Conservation (phyloP, 2,113 vertebrate species). For the Platichthys flesus region DNA sequence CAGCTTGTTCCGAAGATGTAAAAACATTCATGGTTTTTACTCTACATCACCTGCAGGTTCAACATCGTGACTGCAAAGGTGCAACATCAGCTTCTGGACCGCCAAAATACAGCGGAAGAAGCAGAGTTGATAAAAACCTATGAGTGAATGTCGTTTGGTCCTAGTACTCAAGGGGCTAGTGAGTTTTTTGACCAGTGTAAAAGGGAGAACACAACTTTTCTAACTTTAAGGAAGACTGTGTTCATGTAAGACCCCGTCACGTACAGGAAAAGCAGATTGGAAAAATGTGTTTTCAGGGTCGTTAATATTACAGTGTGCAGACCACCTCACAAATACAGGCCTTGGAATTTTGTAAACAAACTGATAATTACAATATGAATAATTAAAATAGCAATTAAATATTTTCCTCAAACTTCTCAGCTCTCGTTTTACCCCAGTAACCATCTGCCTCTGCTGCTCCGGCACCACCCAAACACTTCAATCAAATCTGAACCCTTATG, state of each 20-base stretch:
- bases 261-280: background rate
- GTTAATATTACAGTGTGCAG: background rate
- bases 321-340: background rate
- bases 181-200: background rate
- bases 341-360: background rate
- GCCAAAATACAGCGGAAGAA: too few species aligned
- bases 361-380: background rate
- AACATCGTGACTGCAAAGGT: too few species aligned
- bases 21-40: too few species aligned
- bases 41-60: too few species aligned
- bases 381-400: background rate
- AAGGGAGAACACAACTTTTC: background rate
- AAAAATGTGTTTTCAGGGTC: background rate
- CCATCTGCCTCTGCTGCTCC: slow-evolving; percentile 23
- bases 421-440: slow-evolving; percentile 13
- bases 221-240: background rate
- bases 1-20: too few species aligned
- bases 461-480: slow-evolving; percentile 16
- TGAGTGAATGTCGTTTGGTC: too few species aligned
- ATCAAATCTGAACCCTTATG: slow-evolving; percentile 8
- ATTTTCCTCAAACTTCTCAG: background rate
- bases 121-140: too few species aligned
- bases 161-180: too few species aligned
- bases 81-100: too few species aligned
- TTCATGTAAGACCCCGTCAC: background rate